Evolutionary conservation across 2,888 invertebrate genomes (phyloP), one percentile per base, ranked within the genome.

Genomic region (Aspidiotus destructor): DNA sequence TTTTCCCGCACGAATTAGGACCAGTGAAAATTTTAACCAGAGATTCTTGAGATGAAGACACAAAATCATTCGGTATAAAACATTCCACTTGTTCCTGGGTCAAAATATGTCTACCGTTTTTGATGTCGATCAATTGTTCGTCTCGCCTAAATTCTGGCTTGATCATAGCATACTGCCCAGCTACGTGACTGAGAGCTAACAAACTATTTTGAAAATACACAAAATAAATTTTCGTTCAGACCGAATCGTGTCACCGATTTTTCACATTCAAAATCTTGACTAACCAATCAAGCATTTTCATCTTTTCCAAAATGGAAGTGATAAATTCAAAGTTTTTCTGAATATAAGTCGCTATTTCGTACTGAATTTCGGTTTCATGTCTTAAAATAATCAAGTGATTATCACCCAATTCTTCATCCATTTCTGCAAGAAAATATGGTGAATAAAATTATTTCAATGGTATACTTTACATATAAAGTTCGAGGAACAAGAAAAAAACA

Each of bases 1-100:
- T 94, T 78, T 96, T 97, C 3, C 96, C 96, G 75, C 91, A 89
- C 1, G 90, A 86, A 77, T 95, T 96, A 0, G 95, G 91, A 0
- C 94, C 95, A 0, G 91, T 92, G 8, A 95, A 79, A 62, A 96
- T 82, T 76, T 88, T 89, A 40, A 94, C 82, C 11, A 80, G 77
- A 15, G 83, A 83, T 8, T 79, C 78, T 0, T 78, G 75, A 0
- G 77, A 76, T 8, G 84, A 83, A 68, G 87, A 87, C 70, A 78
- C 75, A 8, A 83, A 81, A 74, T 88, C 84, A 76, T 93, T 93
- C 0, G 89, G 82, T 5, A 92, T 87, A 75, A 86, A 89, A 72
- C 80, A 81, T 68, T 83, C 80, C 53, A 82, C 80, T 40, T 83
- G 83, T 42, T 84, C 75, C 72, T 89, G 86, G 73, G 88, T 84